These are phyloP conservation scores for Microcebus jonahi DNA, from an alignment of 2,113 vertebrate genomes.

Conservation along the genomic window DNA sequence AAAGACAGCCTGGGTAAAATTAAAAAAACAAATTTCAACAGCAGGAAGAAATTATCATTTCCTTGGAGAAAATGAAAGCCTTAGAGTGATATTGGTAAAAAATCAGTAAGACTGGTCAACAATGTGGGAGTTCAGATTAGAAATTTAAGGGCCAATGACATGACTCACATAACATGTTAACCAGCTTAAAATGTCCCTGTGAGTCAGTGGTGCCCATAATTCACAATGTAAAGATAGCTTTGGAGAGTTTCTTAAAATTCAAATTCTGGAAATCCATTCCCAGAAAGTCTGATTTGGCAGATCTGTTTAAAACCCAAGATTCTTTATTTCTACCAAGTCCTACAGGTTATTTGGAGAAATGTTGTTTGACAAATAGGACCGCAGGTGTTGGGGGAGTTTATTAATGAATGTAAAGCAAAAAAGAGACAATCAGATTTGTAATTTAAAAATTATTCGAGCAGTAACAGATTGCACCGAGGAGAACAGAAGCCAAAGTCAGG, in stretches of 20 bases:
- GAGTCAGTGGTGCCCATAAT: conserved; percentile 21
- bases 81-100: background rate
- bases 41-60: background rate
- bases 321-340: background rate
- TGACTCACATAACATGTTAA: background rate
- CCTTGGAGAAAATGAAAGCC: background rate
- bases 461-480: background rate
- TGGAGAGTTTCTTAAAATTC: background rate
- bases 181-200: background rate
- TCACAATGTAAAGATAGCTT: background rate
- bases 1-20: background rate
- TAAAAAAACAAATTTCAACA: background rate
- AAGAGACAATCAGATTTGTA: background rate
- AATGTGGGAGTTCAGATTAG: background rate
- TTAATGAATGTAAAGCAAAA: background rate
- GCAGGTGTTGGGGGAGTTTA: background rate
- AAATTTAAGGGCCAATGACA: background rate
- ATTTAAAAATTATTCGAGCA: conserved; percentile 10
- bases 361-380: background rate
- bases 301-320: background rate
- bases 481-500: background rate
- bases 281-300: background rate
- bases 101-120: background rate
- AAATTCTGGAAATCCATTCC: background rate
- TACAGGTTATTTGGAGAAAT: background rate